phyloP scores from a whole-genome alignment of 2,888 invertebrate genomes.

The Oxytorus armatus region DNA sequence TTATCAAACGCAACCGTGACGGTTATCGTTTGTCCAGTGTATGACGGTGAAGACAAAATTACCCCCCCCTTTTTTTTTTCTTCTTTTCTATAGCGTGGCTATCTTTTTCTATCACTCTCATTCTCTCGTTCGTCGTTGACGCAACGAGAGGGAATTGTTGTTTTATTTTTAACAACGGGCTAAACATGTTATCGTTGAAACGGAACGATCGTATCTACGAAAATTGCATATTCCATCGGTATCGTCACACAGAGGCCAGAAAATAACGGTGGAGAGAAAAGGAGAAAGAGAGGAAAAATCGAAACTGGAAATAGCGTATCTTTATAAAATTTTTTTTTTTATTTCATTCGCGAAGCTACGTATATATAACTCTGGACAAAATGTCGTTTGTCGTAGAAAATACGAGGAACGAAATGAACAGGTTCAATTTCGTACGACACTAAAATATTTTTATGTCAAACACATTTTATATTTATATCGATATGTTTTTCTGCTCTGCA shows the following conservation, averaged over 20 bases:
- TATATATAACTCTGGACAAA: too few relatives aligned
- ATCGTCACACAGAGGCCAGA: constrained; percentile 9
- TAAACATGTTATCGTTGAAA: constrained; percentile 45
- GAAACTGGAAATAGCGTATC: not conserved
- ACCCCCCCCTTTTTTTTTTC: not conserved
- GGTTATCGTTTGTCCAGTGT: constrained; percentile 32
- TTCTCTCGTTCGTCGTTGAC: too few relatives aligned
- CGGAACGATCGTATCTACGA: constrained; percentile 24
- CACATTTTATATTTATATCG: not conserved
- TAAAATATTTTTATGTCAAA: not conserved
- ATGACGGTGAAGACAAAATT: constrained; percentile 9
- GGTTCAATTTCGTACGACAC: too few relatives aligned
- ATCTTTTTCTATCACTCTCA: too few relatives aligned
- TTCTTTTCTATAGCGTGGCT: too few relatives aligned
- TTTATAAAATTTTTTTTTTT: too few relatives aligned
- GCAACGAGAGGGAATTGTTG: constrained; percentile 32
- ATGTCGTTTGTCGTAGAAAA: too few relatives aligned
- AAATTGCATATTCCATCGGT: constrained; percentile 40
- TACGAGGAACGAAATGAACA: too few relatives aligned
- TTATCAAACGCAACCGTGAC: constrained; percentile 50
- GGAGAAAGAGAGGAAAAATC: not conserved
- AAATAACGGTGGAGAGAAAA: not conserved
- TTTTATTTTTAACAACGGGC: constrained; percentile 9
- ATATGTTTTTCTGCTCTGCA: not conserved
- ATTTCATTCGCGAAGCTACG: not conserved